These are phyloP conservation scores for Hirudinaria manillensis DNA, from an alignment of 2,888 invertebrate species.

Conservation along the genomic window DNA sequence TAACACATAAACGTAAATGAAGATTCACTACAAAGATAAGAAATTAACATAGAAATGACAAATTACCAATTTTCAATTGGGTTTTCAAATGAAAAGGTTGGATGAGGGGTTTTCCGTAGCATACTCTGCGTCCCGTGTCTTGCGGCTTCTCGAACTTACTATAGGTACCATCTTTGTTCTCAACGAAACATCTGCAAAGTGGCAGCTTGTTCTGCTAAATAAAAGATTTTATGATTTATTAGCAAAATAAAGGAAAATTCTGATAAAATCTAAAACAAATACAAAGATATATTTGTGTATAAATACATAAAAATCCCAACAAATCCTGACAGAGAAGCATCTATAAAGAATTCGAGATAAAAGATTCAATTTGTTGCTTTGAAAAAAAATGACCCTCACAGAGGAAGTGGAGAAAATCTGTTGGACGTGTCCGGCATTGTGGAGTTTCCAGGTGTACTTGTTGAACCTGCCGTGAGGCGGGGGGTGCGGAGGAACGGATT, in stretches of 20 bases:
- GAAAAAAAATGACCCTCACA: not conserved
- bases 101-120: not conserved
- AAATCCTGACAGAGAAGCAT: no score
- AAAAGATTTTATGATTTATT: not conserved
- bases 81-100: constrained; percentile 15
- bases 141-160: not conserved
- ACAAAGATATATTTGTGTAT: not conserved
- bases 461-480: constrained; percentile 8
- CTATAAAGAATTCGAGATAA: no score
- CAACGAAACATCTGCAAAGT: not conserved
- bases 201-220: constrained; percentile 3
- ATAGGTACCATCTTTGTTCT: constrained; percentile 12
- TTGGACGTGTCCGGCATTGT: constrained; percentile 11
- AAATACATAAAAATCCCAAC: no score
- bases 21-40: no score
- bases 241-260: not conserved
- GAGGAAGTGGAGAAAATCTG: constrained; percentile 20
- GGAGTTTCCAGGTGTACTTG: constrained; percentile 1
- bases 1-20: no score
- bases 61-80: constrained; percentile 12
- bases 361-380: no score
- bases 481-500: not conserved
- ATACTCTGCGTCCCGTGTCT: no score
- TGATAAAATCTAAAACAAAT: no score
- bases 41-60: not conserved